Percentiles rank a stretch among this genome's conserved stretches.
Conservation (phyloP, 2,113 vertebrate genomes). For the Smithornis capensis region DNA sequence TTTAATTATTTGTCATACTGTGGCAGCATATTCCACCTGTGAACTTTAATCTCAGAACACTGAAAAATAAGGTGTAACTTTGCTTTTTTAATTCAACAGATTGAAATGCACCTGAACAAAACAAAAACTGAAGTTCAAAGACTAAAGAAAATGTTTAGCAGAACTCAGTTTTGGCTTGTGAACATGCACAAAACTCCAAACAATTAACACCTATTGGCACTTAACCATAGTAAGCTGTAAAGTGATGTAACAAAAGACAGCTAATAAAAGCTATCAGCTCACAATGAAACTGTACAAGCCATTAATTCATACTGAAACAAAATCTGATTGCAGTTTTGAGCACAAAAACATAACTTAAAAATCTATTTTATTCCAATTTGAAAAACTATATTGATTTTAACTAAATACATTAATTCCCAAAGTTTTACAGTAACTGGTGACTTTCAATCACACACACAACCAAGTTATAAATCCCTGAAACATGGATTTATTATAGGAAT, state of each 20-base stretch:
- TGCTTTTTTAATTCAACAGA: neutral
- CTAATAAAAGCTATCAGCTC: neutral
- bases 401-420: constrained; percentile 57
- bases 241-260: neutral
- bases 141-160: neutral
- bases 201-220: neutral
- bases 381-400: constrained; percentile 40
- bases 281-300: constrained; percentile 21
- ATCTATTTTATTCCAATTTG: constrained; percentile 26
- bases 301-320: constrained; percentile 31
- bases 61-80: neutral
- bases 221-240: neutral
- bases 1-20: neutral
- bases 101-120: neutral
- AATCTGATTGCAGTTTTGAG: constrained; percentile 1
- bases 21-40: neutral
- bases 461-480: constrained; percentile 61
- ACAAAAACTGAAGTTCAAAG: neutral
- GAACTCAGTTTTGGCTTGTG: neutral
- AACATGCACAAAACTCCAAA: neutral
- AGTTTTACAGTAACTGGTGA: constrained; percentile 54
- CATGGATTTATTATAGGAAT: constrained; percentile 60
- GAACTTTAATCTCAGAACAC: neutral
- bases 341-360: neutral
- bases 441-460: constrained; percentile 31